Base-by-base conservation (phyloP, 2,113 vertebrate genomes). In the Psittacus erithacus region DNA sequence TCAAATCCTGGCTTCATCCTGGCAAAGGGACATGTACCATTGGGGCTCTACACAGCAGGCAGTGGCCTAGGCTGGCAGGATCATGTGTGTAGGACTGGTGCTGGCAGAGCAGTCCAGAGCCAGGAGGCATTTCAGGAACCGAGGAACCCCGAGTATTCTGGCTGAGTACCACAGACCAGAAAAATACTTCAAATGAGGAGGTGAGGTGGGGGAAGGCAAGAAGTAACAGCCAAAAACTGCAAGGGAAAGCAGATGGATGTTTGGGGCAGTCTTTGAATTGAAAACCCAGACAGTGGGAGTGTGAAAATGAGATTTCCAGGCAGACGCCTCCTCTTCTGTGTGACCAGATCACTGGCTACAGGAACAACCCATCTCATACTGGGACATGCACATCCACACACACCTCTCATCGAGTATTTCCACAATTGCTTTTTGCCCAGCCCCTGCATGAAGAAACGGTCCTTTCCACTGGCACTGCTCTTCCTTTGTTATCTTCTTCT, bases 241-340 rank as follows among this genome's bases (percentile, higher is more conserved):
- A 92, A 94, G 44, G 43, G 81, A 94, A 88, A 94, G 86, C 65
- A 96, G 80, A 96, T 75, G 65, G 47, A 47, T 71, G 25, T 92
- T 95, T 94, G 76, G 80, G 90, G 79, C 77, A 79, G 86, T 17
- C 47, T 78, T 79, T 84, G 95, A 89, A 90, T 9, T 29, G 73
- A 90, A 94, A 96, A 68, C 57, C 23, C 77, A 92, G 82, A 75
- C 44, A 86, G 88, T 73, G 73, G 62, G 93, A 93, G 69, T 78
- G 80, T 75, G 94, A 88, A 96, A 93, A 95, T 68, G 88, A 88
- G 73, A 82, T 95, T 95, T 88, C 60, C 96, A 95, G 92, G 70
- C 79, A 96, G 75, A 77, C 22, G 46, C 59, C 50, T 82, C 80
- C 90, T 77, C 50, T 74, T 52, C 57, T 67, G 62, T 86, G 65